Conservation (phyloP, 2,113 vertebrate species). For the Sebastes fasciatus region DNA sequence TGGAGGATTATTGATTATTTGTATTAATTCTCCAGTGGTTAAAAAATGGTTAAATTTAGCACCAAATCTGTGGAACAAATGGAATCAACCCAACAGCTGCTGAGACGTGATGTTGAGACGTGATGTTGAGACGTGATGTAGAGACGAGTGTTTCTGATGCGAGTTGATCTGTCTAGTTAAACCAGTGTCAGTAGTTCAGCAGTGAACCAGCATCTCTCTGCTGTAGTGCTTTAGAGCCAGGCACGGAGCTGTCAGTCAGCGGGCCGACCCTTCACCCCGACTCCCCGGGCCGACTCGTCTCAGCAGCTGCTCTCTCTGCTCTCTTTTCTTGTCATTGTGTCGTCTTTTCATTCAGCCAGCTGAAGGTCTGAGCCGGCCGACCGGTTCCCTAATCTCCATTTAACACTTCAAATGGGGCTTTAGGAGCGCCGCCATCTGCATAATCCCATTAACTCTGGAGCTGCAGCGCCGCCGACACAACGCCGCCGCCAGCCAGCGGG, state of each 20-base stretch:
- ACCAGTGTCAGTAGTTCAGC: no score
- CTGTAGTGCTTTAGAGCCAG: slow-evolving; percentile 24
- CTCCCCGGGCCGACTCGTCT: slow-evolving; percentile 38
- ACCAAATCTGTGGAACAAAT: no score
- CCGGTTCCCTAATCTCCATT: slow-evolving; percentile 87
- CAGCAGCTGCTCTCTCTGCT: slow-evolving; percentile 64
- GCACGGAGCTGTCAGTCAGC: slow-evolving; percentile 46
- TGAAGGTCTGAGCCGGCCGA: slow-evolving; percentile 73
- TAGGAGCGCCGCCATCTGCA: slow-evolving; percentile 83
- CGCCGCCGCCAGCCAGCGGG: slow-evolving; percentile 43
- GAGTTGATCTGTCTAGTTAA: no score
- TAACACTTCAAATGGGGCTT: slow-evolving; percentile 85
- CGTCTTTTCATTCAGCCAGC: slow-evolving; percentile 75
- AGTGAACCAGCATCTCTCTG: not conserved
- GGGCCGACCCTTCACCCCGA: slow-evolving; percentile 54
- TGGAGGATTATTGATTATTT: no score
- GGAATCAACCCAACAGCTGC: no score
- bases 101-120: no score
- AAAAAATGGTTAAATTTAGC: no score
- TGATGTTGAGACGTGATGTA: no score
- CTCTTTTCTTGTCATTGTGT: slow-evolving; percentile 71
- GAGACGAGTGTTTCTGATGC: no score
- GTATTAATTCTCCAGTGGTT: no score
- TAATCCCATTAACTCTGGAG: slow-evolving; percentile 85
- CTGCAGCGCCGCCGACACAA: slow-evolving; percentile 36